Percentiles rank a stretch among this genome's conserved stretches.
Evolutionary conservation across 2,888 invertebrate species (phyloP).

Genomic region (Pachymerium ferrugineum): DNA sequence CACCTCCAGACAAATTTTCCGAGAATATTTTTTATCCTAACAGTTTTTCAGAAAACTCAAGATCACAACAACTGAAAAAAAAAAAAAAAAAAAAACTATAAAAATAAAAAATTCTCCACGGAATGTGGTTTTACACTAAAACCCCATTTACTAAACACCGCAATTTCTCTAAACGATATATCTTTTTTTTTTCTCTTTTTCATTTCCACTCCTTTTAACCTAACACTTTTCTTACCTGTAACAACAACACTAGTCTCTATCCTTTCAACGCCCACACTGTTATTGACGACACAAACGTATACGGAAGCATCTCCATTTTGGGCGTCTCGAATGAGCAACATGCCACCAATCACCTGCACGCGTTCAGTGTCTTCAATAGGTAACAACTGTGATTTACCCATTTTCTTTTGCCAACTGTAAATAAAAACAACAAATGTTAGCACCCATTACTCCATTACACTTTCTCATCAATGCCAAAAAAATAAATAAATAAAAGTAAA

Average conservation of each 20-base stretch:
- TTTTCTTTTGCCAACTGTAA: slow-evolving; percentile 55
- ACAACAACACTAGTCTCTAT: slow-evolving; percentile 91
- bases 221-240: slow-evolving; percentile 56
- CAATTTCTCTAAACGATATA: background rate
- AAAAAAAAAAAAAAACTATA: background rate
- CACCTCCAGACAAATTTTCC: background rate
- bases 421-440: background rate
- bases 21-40: background rate
- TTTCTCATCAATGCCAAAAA: background rate
- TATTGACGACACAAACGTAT: slow-evolving; percentile 90
- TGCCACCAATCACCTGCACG: slow-evolving; percentile 87
- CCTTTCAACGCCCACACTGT: slow-evolving; percentile 85
- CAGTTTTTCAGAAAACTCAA: background rate
- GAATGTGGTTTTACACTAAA: background rate
- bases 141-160: background rate
- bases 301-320: slow-evolving; percentile 89
- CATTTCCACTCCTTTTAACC: background rate
- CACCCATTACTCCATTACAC: background rate
- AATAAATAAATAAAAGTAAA: background rate
- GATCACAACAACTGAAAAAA: background rate
- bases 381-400: slow-evolving; percentile 52
- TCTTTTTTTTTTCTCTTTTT: background rate
- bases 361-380: slow-evolving; percentile 79
- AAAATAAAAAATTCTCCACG: background rate
- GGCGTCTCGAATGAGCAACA: slow-evolving; percentile 87